Evolutionary conservation across 2,888 invertebrate species (phyloP), one percentile per base, ranked within the genome.

Genomic region (Plemyria rubiginata): DNA sequence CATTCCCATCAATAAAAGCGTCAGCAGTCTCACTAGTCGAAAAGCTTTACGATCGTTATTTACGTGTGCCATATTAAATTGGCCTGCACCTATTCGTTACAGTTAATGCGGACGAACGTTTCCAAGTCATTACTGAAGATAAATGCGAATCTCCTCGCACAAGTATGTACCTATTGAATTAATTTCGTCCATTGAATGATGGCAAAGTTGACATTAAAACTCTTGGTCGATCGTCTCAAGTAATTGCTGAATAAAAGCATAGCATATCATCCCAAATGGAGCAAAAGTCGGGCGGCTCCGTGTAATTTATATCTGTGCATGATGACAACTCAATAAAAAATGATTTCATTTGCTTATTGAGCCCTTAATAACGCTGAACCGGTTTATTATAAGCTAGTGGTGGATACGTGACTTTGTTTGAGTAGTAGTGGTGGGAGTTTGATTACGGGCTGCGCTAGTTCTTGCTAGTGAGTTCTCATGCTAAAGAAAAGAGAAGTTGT

Each of bases 331-430:
- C 87, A 92, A 92, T 92, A 92, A 92, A 91, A 92, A 92, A 91
- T 90, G 87, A 91, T 92, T 91, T 88, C 92, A 92, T 92, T 92
- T 92, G 92, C 90, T 92, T 92, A 92, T 92, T 91, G 91, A 90
- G 90, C 78, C 88, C 86, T 91, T 92, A 92, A 92, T 91, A 92
- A 90, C 84, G 87, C 85, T 84, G 79, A 79, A 76, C 74, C 76
- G 76, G 77, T 78, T 78, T 79, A 85, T 81, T 87, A 86, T 22
- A 12, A 38, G 12, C 85, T 87, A 13, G 43, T 43, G 11, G n/a
- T n/a, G 6, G 13, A 6, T 43, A 15, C 7, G 43, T 13, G 43
- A 9, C 13, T 15, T 43, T 8, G 13, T 15, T 15, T 8, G 43
- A 7, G 12, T 13, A 4, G 40, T 40, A 1, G 22, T 22, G 2